These are phyloP conservation scores for Columba janthina DNA, from an alignment of 2,113 vertebrate genomes.

Conservation along the genomic window DNA sequence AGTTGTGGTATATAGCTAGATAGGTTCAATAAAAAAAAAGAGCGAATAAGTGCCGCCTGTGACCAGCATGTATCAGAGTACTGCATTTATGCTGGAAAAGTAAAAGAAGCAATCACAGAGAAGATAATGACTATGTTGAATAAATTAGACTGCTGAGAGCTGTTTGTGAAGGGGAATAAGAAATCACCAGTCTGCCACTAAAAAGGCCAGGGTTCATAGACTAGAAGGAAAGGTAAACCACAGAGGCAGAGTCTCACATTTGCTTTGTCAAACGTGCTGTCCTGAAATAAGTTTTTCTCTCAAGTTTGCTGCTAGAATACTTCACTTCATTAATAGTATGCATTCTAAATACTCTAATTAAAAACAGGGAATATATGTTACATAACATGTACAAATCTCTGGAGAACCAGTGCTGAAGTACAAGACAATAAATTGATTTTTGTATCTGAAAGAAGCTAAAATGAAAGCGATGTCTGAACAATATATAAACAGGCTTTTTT, in stretches of 20 bases:
- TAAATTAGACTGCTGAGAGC: neutral
- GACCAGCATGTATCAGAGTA: neutral
- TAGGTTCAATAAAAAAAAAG: neutral
- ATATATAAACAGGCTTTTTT: neutral
- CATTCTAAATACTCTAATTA: too few species aligned
- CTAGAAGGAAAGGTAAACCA: neutral
- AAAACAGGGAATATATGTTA: too few species aligned
- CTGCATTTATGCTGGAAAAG: neutral
- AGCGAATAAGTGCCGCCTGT: neutral
- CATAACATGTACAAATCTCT: neutral
- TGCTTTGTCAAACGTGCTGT: neutral
- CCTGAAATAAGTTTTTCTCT: neutral
- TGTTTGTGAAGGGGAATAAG: neutral
- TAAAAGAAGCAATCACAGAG: neutral
- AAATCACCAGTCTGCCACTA: neutral
- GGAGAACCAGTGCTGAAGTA: neutral
- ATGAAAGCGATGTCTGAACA: neutral
- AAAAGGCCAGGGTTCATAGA: fast-evolving
- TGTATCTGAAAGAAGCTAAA: neutral
- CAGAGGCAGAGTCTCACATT: neutral
- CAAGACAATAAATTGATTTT: neutral
- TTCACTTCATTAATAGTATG: neutral
- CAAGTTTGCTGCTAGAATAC: neutral
- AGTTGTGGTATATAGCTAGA: neutral
- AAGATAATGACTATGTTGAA: neutral